These are phyloP conservation scores for Pristionchus entomophagus DNA, from an alignment of 2,888 invertebrate genomes.

Conservation along the genomic window DNA sequence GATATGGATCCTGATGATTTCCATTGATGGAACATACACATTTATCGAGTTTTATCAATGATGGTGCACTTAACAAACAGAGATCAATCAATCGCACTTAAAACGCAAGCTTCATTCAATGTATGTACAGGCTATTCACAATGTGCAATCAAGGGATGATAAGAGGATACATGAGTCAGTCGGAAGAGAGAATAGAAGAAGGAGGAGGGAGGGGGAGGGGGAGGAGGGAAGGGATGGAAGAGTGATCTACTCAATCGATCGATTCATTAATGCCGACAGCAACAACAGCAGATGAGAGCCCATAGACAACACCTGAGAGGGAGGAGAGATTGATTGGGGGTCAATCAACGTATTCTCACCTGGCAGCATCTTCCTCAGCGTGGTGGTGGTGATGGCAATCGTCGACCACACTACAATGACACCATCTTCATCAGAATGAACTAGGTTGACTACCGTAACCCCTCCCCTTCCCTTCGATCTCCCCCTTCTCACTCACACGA, in stretches of 20 bases:
- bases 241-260: background rate
- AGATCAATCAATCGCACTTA: background rate
- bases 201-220: background rate
- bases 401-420: background rate
- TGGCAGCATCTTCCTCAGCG: constrained; percentile 4
- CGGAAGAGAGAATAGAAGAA: background rate
- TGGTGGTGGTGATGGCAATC: constrained; percentile 33
- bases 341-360: background rate
- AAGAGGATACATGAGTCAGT: constrained; percentile 10
- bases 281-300: constrained; percentile 35
- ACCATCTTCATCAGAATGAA: background rate
- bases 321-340: background rate
- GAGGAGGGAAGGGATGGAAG: background rate
- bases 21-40: background rate
- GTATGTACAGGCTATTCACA: constrained; percentile 36
- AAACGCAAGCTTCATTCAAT: background rate
- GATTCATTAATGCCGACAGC: background rate
- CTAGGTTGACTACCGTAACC: background rate
- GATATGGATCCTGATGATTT: no score
- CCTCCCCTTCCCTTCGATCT: background rate
- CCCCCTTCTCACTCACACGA: constrained; percentile 1
- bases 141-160: background rate
- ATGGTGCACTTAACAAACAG: background rate
- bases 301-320: constrained; percentile 30
- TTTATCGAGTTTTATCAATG: background rate